Conservation (phyloP, 2,888 invertebrate genomes). For the Willowsia nigromaculata region DNA sequence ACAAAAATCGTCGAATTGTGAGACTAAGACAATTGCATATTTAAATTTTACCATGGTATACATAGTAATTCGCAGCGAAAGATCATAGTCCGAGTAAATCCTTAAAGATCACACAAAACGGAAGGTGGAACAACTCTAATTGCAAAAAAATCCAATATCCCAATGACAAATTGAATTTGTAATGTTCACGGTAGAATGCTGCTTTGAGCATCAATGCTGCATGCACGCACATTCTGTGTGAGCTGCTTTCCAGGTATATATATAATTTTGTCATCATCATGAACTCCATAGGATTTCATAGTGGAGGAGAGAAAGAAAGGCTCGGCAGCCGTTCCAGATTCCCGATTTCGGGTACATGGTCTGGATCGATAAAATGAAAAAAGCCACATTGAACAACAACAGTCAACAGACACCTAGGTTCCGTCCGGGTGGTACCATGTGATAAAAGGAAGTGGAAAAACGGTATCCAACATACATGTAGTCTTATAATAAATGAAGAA, state of each 20-base stretch:
- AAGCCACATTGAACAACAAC: slow-evolving; percentile 55
- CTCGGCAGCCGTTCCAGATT: slow-evolving; percentile 63
- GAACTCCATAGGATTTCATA: not conserved
- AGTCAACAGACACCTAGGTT: slow-evolving; percentile 54
- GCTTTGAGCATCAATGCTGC: too few relatives aligned
- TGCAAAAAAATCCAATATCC: too few relatives aligned
- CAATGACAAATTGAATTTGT: not conserved
- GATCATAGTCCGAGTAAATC: too few relatives aligned
- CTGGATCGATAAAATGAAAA: slow-evolving; percentile 66
- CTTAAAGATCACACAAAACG: too few relatives aligned
- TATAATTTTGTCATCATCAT: not conserved
- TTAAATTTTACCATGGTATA: too few relatives aligned
- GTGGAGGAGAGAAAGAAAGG: slow-evolving; percentile 1
- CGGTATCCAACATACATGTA: not conserved
- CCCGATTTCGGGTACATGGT: slow-evolving; percentile 53
- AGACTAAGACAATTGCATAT: too few relatives aligned
- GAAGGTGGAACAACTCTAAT: too few relatives aligned
- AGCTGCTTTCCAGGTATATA: not conserved
- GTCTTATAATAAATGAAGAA: not conserved
- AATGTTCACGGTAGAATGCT: too few relatives aligned
- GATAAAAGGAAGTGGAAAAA: slow-evolving; percentile 31
- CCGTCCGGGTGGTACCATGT: slow-evolving; percentile 64
- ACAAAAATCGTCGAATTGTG: too few relatives aligned
- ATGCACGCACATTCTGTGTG: not conserved
- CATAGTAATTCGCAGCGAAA: too few relatives aligned